Evolutionary conservation across 2,113 vertebrate genomes (phyloP).

Genomic region (Theristicus caerulescens): DNA sequence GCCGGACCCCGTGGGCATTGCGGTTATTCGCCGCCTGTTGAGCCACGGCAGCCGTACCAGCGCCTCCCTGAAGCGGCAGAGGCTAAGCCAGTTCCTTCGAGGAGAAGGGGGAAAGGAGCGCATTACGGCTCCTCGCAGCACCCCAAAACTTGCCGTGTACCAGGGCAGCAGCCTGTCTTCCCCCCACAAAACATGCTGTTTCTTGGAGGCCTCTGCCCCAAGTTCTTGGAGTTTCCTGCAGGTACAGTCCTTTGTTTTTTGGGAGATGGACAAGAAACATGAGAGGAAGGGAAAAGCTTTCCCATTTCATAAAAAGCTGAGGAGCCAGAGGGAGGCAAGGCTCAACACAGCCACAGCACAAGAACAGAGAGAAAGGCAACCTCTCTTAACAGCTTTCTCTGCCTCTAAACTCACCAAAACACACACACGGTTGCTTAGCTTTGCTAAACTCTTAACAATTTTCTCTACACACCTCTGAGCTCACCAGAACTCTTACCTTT

Average conservation of each 20-base stretch:
- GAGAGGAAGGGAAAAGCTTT: neutral
- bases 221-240: neutral
- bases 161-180: neutral
- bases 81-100: neutral
- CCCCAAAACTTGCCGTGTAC: neutral
- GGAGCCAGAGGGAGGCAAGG: neutral
- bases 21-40: accelerated
- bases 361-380: neutral
- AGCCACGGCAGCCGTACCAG: accelerated
- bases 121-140: neutral
- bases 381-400: neutral
- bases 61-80: neutral
- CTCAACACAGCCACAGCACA: neutral
- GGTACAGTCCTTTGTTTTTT: neutral
- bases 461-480: neutral
- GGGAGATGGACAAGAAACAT: neutral
- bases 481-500: neutral
- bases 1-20: neutral
- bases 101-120: neutral
- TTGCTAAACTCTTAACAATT: neutral
- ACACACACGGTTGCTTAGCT: neutral
- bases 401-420: neutral
- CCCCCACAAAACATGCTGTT: neutral
- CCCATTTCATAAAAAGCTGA: neutral
- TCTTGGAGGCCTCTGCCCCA: neutral